Base-by-base conservation (phyloP, 1,140 invertebrate genomes). In the Papilio xuthus region DNA sequence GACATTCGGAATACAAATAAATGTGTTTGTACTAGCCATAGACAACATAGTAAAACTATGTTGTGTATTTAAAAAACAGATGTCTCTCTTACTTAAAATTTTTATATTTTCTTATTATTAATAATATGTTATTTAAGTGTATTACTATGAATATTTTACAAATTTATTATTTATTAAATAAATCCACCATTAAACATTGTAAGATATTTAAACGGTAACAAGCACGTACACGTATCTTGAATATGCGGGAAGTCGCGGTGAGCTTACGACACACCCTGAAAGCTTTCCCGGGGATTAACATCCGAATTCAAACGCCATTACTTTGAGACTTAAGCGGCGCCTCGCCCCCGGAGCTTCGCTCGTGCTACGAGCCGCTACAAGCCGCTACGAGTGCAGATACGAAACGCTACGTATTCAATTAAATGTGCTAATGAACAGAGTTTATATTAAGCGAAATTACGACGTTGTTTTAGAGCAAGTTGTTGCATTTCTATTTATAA, bases 281-380 rank as follows among this genome's bases (percentile, higher is more conserved):
- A 73, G 71, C 71, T 73, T 47, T 73, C 71, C 71, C 23, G 23
- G 71, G 71, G 41, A 73, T 73, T 73, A 73, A 44, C 71, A 73
- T 47, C 41, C 41, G 71, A 42, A 73, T 73, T 73, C 71, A 47
- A 42, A 73, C 23, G 41, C 71, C 41, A 73, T 73, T 73, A 73
- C 37, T 73, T 47, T 26, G 71, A 73, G 42, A 10, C 71, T 44
- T 73, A 73, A 42, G 37, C 37, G 41, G 41, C 42, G 41, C n/a
- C 69, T 23, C 69, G 18, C 32, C 41, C 32, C 41, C 32, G 32
- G 28, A 20, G 18, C 20, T 23, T 47, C 23, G 8, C 37, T 73
- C 37, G 12, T 12, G 20, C 15, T 67, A 32, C 23, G 23, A 67
- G 41, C 42, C 41, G 42, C 42, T 44, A 44, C 50, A n/a, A 53